Conservation (phyloP, 2,888 invertebrate species). For the Lasius platythorax region DNA sequence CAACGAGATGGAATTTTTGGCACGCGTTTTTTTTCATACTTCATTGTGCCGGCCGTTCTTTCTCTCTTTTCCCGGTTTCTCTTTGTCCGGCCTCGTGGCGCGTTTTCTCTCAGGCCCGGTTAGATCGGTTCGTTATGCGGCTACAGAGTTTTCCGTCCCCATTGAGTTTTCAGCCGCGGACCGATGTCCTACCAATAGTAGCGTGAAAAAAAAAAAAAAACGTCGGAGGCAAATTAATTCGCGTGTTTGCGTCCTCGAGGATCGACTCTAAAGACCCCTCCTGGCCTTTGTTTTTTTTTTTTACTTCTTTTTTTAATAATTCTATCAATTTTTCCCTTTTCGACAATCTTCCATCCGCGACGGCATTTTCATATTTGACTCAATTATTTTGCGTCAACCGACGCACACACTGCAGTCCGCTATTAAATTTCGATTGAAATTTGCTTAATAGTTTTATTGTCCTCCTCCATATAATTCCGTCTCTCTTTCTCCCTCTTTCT, state of each 20-base stretch:
- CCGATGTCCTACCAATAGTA: conserved; percentile 34
- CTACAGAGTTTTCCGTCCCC: conserved; percentile 57
- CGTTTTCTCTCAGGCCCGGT: conserved; percentile 58
- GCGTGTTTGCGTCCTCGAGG: conserved; percentile 56
- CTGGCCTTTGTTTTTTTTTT: conserved; percentile 35
- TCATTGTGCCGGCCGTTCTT: conserved; percentile 56
- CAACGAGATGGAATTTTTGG: conserved; percentile 73
- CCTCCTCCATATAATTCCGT: conserved; percentile 37
- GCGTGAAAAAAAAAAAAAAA: conserved; percentile 15
- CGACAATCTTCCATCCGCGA: conserved; percentile 44
- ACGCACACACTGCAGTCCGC: conserved; percentile 21
- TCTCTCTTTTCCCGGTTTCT: conserved; percentile 39
- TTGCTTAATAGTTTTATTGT: conserved; percentile 54
- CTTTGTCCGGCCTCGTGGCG: conserved; percentile 38
- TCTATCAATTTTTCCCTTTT: conserved; percentile 60
- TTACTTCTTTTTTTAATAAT: conserved; percentile 34
- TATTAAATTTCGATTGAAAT: conserved; percentile 55
- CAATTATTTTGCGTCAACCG: conserved; percentile 40
- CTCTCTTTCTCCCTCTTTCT: conserved; percentile 4
- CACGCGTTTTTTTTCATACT: conserved; percentile 62
- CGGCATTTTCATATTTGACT: conserved; percentile 53
- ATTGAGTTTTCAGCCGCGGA: conserved; percentile 53
- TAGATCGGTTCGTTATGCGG: conserved; percentile 66
- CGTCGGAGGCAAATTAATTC: conserved; percentile 52
- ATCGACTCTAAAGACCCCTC: conserved; percentile 43